These are phyloP conservation scores for Rhynchotus rufescens DNA, from an alignment of 2,797 vertebrate genomes.

Conservation along the genomic window DNA sequence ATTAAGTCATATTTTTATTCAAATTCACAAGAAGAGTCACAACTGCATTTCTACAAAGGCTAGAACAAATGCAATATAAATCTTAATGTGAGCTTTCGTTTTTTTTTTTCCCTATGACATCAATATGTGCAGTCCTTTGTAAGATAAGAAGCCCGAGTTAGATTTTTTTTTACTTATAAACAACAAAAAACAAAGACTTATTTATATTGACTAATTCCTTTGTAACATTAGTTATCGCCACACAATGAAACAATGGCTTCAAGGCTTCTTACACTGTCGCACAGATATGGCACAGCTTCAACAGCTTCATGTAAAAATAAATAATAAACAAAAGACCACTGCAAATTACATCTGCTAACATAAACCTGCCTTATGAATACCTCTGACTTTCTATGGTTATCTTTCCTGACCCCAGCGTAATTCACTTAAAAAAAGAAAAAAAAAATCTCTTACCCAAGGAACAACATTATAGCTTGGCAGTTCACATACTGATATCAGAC, in stretches of 20 bases:
- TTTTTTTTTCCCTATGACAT: constrained; percentile 17
- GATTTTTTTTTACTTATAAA: constrained; percentile 52
- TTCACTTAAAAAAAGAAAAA: constrained; percentile 79
- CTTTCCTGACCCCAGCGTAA: constrained; percentile 83
- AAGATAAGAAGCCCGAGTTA: constrained; percentile 49
- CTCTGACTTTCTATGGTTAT: constrained; percentile 80
- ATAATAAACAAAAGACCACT: constrained; percentile 15
- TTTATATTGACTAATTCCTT: constrained; percentile 54
- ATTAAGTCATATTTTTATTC: constrained; percentile 10
- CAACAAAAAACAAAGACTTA: constrained; percentile 15
- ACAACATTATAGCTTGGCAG: constrained; percentile 86
- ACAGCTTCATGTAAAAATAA: constrained; percentile 3
- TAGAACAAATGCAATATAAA: constrained; percentile 36
- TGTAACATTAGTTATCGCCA: constrained; percentile 17
- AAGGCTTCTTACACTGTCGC: constrained; percentile 23
- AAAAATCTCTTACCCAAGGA: constrained; percentile 80
- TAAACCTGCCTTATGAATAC: constrained; percentile 68
- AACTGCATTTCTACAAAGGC: constrained; percentile 2
- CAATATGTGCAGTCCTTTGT: constrained; percentile 44
- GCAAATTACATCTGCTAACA: constrained; percentile 36
- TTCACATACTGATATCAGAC: constrained; percentile 91
- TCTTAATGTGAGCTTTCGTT: constrained; percentile 14
- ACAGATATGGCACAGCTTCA: constrained; percentile 17
- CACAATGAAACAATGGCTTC: background rate
- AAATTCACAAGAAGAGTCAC: constrained; percentile 14